These are phyloP conservation scores for Phengaris arion DNA, from an alignment of 2,888 invertebrate genomes.

Conservation along the genomic window DNA sequence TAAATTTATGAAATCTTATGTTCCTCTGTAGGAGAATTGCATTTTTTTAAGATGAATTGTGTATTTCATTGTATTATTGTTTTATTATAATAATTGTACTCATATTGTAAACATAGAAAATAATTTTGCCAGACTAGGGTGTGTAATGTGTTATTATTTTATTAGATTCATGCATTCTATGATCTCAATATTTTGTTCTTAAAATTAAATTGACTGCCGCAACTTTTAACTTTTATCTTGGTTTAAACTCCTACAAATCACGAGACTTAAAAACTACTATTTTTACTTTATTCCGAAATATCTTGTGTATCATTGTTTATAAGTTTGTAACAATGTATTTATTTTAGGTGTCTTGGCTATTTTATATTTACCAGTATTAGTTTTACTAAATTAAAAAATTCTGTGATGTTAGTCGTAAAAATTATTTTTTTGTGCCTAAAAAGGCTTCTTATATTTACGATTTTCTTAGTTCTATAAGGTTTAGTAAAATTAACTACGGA, in stretches of 20 bases:
- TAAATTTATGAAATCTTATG: background rate
- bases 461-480: background rate
- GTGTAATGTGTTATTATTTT: slow-evolving; percentile 12
- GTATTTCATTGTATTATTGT: background rate
- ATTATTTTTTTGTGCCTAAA: background rate
- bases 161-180: slow-evolving; percentile 18
- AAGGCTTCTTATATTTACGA: slow-evolving; percentile 10
- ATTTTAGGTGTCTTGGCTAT: slow-evolving; percentile 7
- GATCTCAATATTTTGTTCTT: slow-evolving; percentile 31
- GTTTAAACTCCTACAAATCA: background rate
- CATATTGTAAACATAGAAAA: background rate
- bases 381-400: slow-evolving; percentile 8
- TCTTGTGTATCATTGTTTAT: background rate
- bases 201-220: slow-evolving; percentile 7
- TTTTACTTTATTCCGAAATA: slow-evolving; percentile 10
- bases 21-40: slow-evolving; percentile 16
- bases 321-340: slow-evolving; percentile 3
- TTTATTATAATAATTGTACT: background rate
- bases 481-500: no score
- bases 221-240: background rate
- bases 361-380: slow-evolving; percentile 26
- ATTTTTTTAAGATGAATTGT: background rate
- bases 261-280: background rate
- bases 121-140: slow-evolving; percentile 19
- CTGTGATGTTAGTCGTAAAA: slow-evolving; percentile 27